phyloP scores from a whole-genome alignment of 2,113 vertebrate species.

The Oplegnathus fasciatus region DNA sequence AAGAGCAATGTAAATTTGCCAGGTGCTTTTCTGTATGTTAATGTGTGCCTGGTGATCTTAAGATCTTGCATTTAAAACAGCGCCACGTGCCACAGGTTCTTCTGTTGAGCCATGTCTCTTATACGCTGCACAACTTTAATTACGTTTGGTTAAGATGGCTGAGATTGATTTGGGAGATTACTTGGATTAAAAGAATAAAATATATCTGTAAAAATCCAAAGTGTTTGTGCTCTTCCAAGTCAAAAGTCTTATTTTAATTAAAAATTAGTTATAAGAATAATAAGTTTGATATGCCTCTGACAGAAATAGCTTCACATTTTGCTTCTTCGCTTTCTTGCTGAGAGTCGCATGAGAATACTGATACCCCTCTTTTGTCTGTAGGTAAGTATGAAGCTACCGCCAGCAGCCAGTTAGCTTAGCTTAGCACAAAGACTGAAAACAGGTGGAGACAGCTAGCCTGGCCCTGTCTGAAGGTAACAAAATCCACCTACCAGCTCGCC shows the following conservation, averaged over 20 bases:
- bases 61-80: neutral
- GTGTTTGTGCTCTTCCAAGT: too few relatives aligned
- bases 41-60: neutral
- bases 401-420: too few relatives aligned
- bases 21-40: slow-evolving; percentile 33
- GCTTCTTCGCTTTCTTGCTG: too few relatives aligned
- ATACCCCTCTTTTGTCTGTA: too few relatives aligned
- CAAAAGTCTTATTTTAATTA: neutral
- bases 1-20: slow-evolving; percentile 44
- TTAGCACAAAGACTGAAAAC: too few relatives aligned
- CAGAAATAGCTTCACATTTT: too few relatives aligned
- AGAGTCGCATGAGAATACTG: too few relatives aligned
- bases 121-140: neutral
- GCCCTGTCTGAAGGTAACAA: too few relatives aligned
- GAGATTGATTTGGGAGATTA: neutral
- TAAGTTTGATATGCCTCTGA: too few relatives aligned
- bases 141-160: neutral
- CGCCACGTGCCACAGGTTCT: neutral
- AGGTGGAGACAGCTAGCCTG: neutral
- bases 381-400: too few relatives aligned
- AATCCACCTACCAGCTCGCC: too few relatives aligned
- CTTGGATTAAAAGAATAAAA: neutral
- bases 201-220: neutral
- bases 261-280: too few relatives aligned
- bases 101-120: neutral